Conservation (phyloP, 2,888 invertebrate species). For the Odontothrips loti region DNA sequence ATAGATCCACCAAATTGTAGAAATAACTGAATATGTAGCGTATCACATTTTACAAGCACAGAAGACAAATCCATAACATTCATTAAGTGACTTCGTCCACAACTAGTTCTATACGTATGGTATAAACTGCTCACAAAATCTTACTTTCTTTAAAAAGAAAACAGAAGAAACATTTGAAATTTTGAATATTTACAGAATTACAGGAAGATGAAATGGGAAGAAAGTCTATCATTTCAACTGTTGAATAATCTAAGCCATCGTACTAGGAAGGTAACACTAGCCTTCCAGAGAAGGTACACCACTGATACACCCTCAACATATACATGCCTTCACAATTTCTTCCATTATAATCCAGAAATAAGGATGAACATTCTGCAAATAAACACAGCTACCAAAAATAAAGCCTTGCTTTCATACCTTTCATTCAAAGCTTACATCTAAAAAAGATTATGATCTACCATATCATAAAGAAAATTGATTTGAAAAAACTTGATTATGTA, state of each 20-base stretch:
- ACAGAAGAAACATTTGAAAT: neutral
- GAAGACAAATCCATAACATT: neutral
- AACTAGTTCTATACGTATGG: neutral
- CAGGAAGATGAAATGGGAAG: neutral
- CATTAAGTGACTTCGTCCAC: neutral
- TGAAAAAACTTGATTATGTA: slow-evolving; percentile 6
- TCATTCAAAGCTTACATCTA: neutral
- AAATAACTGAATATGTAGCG: slow-evolving; percentile 1
- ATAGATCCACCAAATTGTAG: neutral
- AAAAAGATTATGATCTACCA: neutral
- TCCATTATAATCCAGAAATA: neutral
- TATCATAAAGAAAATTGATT: neutral
- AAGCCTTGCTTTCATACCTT: neutral
- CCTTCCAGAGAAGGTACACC: too few species aligned
- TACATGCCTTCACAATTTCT: neutral
- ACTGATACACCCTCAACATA: neutral
- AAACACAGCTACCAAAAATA: neutral
- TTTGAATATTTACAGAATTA: neutral
- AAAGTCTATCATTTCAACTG: neutral
- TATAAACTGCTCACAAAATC: neutral
- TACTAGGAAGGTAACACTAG: too few species aligned
- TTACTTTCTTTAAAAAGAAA: neutral
- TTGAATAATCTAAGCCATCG: neutral
- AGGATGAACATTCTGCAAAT: neutral
- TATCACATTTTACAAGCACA: slow-evolving; percentile 25